Percentiles rank a stretch among this genome's conserved stretches.
These are phyloP conservation scores for Sinohyriopsis cumingii DNA, from an alignment of 2,888 invertebrate genomes.

Conservation along the genomic window DNA sequence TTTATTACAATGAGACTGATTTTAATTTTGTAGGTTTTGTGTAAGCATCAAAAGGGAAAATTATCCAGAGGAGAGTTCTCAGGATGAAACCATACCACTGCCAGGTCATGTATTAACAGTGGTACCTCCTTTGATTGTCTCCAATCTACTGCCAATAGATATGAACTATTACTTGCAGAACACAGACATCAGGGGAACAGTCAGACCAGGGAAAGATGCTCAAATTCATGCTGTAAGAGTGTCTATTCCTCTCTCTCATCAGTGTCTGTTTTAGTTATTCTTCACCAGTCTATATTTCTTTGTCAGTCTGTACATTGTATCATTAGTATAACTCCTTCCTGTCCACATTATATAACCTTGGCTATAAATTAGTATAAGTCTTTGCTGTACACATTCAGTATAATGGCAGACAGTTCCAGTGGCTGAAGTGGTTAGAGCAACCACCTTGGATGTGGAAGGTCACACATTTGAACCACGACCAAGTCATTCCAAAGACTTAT, in stretches of 20 bases:
- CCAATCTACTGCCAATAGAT: slow-evolving; percentile 87
- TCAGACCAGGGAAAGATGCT: slow-evolving; percentile 73
- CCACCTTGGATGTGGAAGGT: no score
- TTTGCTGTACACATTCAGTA: no score
- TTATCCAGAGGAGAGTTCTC: slow-evolving; percentile 79
- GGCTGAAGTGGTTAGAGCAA: no score
- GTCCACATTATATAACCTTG: no score
- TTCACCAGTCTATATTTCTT: no score
- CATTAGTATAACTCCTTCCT: not conserved
- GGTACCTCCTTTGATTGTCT: slow-evolving; percentile 86
- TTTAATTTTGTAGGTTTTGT: slow-evolving; percentile 79
- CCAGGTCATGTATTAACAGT: slow-evolving; percentile 92
- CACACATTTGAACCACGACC: no score
- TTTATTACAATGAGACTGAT: no score
- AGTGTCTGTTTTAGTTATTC: not conserved
- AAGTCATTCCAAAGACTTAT: no score
- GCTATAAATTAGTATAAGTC: no score
- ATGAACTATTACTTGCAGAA: slow-evolving; percentile 70
- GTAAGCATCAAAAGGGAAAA: slow-evolving; percentile 85
- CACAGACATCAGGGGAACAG: slow-evolving; percentile 63
- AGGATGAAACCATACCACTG: slow-evolving; percentile 70
- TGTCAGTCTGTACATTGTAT: not conserved
- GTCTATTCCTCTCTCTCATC: no score
- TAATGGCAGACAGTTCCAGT: no score
- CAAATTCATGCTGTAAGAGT: slow-evolving; percentile 69